Conservation (phyloP, 2,797 vertebrate genomes). For the Cirrhinus molitorella region DNA sequence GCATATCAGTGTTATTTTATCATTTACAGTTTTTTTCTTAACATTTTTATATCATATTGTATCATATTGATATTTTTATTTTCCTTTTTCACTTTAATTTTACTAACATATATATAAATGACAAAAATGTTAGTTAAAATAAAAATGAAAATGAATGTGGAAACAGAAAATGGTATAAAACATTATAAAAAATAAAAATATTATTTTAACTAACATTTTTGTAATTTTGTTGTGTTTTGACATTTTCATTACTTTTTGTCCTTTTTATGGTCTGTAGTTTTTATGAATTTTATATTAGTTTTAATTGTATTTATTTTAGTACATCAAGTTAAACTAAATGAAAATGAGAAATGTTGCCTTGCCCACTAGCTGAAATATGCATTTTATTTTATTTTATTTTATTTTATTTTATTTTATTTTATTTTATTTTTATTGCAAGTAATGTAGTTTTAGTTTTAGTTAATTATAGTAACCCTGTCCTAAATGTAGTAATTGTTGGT, state of each 20-base stretch:
- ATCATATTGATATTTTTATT: too few relatives aligned
- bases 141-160: too few relatives aligned
- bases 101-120: too few relatives aligned
- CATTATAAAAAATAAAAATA: too few relatives aligned
- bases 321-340: background rate
- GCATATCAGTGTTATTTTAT: background rate
- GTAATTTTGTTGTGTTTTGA: too few relatives aligned
- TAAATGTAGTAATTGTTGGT: slow-evolving; percentile 51
- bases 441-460: background rate
- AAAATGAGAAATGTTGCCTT: background rate
- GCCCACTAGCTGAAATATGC: background rate
- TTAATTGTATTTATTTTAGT: background rate
- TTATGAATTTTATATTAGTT: background rate
- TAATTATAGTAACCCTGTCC: slow-evolving; percentile 17
- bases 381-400: background rate
- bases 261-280: background rate
- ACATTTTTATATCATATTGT: too few relatives aligned
- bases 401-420: background rate
- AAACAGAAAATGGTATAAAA: too few relatives aligned
- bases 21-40: background rate
- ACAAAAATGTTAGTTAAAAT: too few relatives aligned
- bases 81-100: background rate
- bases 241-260: background rate
- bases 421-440: background rate
- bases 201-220: background rate